These are phyloP conservation scores for Gnatocerus cornutus DNA, from an alignment of 2,888 invertebrate species.

Conservation along the genomic window DNA sequence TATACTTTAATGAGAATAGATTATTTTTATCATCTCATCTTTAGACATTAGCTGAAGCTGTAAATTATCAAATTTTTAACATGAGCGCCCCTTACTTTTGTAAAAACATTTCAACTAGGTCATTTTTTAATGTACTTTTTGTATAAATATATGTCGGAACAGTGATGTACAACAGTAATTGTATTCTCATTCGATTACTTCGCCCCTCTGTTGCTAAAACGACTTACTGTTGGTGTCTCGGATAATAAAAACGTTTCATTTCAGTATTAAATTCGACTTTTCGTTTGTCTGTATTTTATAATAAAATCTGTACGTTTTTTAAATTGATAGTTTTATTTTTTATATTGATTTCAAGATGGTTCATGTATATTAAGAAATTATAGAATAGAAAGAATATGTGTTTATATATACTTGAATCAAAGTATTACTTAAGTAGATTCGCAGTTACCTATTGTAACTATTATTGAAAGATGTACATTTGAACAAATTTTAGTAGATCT, in stretches of 20 bases:
- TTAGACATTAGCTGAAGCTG: constrained; percentile 37
- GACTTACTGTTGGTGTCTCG: constrained; percentile 11
- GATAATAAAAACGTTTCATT: constrained; percentile 24
- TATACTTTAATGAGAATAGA: constrained; percentile 48
- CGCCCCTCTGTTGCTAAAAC: not conserved
- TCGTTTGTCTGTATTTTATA: constrained; percentile 40
- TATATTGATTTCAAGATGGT: constrained; percentile 48
- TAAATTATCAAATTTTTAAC: constrained; percentile 42
- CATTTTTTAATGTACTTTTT: constrained; percentile 40
- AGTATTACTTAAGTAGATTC: constrained; percentile 65
- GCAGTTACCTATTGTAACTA: constrained; percentile 62
- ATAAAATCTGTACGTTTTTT: constrained; percentile 35
- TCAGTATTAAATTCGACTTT: constrained; percentile 47
- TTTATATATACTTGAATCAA: constrained; percentile 61
- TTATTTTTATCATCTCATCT: constrained; percentile 43
- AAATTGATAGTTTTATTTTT: constrained; percentile 48
- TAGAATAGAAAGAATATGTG: constrained; percentile 60
- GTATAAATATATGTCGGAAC: constrained; percentile 40
- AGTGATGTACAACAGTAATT: constrained; percentile 43
- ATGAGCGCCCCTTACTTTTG: constrained; percentile 35
- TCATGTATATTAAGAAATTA: constrained; percentile 52
- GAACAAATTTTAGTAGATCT: constrained; percentile 59
- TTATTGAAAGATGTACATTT: constrained; percentile 58
- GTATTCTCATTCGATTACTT: constrained; percentile 34
- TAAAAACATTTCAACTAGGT: constrained; percentile 38